phyloP scores from a whole-genome alignment of 2,113 vertebrate species.

The Noctilio leporinus region DNA sequence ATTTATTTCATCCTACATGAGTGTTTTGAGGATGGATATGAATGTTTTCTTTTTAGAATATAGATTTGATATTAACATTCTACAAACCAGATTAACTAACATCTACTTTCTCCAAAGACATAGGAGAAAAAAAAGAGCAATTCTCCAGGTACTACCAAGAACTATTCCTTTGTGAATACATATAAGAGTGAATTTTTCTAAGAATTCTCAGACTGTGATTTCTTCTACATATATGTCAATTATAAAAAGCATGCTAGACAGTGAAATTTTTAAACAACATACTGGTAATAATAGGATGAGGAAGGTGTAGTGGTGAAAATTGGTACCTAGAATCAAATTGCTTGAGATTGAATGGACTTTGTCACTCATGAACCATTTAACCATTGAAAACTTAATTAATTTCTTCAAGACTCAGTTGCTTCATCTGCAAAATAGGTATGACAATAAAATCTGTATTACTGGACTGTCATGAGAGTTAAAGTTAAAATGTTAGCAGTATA shows the following conservation, averaged over 20 bases:
- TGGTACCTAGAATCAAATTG: not conserved
- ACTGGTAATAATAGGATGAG: not conserved
- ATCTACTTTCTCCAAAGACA: not conserved
- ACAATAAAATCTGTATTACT: not conserved
- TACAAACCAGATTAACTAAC: not conserved
- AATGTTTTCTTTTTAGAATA: not conserved
- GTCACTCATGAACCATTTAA: not conserved
- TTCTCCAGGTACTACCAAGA: not conserved
- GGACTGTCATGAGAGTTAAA: not conserved
- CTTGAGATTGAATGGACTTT: not conserved
- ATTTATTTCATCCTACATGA: not conserved
- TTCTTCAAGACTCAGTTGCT: not conserved
- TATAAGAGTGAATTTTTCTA: not conserved
- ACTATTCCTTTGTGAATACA: not conserved
- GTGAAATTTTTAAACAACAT: not conserved
- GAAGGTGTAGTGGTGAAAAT: not conserved
- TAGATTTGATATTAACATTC: not conserved
- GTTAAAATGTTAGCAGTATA: not conserved
- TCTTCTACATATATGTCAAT: not conserved
- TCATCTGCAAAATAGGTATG: not conserved
- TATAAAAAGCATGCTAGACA: not conserved
- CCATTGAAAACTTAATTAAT: not conserved
- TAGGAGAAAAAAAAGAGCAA: not conserved
- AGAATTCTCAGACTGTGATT: not conserved
- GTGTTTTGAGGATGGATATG: not conserved